Evolutionary conservation across 2,888 invertebrate genomes (phyloP).

Genomic region (Xanthia icteritia): DNA sequence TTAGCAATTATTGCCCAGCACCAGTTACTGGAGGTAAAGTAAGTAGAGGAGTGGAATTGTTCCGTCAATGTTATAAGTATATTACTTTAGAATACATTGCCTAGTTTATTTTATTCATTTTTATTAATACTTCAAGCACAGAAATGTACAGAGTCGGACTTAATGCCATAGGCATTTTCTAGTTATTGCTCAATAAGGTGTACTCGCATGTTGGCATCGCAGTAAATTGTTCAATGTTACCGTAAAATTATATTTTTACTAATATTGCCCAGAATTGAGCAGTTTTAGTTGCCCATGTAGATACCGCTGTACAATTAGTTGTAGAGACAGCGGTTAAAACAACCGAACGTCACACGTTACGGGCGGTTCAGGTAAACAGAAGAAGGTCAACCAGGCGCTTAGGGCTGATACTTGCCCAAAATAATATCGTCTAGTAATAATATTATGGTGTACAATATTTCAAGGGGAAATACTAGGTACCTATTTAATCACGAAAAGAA

Average conservation of each 20-base stretch:
- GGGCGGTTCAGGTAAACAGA: slow-evolving; percentile 14
- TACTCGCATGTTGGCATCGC: neutral
- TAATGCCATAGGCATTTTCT: too few species aligned
- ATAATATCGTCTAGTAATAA: neutral
- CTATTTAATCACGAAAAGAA: neutral
- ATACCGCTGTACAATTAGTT: neutral
- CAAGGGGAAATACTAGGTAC: neutral
- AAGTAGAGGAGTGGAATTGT: neutral
- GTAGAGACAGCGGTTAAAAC: slow-evolving; percentile 40
- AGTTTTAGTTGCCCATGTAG: neutral
- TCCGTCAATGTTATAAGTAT: neutral
- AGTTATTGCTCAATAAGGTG: neutral
- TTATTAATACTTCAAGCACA: too few species aligned
- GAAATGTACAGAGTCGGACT: too few species aligned
- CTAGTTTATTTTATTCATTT: too few species aligned
- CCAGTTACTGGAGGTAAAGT: neutral
- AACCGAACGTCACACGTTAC: slow-evolving; percentile 35
- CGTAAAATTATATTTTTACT: neutral
- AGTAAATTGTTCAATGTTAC: neutral
- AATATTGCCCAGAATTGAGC: neutral
- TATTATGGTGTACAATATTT: neutral
- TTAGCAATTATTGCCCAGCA: neutral
- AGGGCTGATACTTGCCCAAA: neutral
- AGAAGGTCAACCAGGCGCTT: neutral
- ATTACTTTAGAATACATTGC: neutral